These are phyloP conservation scores for Zaprionus taronus DNA, from an alignment of 1,140 invertebrate species.

Conservation along the genomic window DNA sequence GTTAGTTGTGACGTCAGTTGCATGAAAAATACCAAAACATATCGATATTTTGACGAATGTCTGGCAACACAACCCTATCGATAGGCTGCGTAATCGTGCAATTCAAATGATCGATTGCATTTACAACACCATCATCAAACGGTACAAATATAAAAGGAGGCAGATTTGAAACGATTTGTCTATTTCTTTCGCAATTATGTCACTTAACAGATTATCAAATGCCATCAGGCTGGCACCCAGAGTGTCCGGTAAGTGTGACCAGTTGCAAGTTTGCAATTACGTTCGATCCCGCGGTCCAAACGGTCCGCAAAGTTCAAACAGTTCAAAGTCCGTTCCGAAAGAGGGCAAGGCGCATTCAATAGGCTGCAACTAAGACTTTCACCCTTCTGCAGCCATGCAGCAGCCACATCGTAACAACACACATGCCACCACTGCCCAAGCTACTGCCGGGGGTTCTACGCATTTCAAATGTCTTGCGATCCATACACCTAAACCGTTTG, in stretches of 20 bases:
- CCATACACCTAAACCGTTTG: slow-evolving; percentile 90
- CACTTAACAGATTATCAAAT: slow-evolving; percentile 28
- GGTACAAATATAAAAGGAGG: slow-evolving; percentile 14
- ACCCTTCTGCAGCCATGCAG: slow-evolving; percentile 41
- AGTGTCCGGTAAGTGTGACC: slow-evolving; percentile 24
- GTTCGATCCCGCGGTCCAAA: slow-evolving; percentile 24
- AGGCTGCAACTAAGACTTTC: background rate
- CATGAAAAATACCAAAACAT: background rate
- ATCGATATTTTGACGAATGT: background rate
- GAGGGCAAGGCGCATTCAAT: background rate
- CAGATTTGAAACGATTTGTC: background rate
- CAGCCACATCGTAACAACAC: slow-evolving; percentile 47
- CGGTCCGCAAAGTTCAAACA: background rate
- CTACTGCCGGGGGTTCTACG: background rate
- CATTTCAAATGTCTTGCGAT: slow-evolving; percentile 90
- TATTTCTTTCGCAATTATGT: slow-evolving; percentile 14
- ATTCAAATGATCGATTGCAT: slow-evolving; percentile 5
- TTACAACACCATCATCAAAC: slow-evolving; percentile 12
- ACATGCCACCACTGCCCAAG: slow-evolving; percentile 8
- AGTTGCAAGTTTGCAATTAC: background rate
- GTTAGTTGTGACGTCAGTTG: background rate
- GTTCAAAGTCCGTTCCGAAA: slow-evolving; percentile 43
- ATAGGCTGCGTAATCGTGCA: background rate
- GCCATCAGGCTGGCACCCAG: slow-evolving; percentile 11
- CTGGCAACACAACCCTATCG: background rate